Percentiles rank a stretch among this genome's conserved stretches.
Evolutionary conservation across 1,140 invertebrate genomes (phyloP).

Genomic region (Macrocentrus cingulum): DNA sequence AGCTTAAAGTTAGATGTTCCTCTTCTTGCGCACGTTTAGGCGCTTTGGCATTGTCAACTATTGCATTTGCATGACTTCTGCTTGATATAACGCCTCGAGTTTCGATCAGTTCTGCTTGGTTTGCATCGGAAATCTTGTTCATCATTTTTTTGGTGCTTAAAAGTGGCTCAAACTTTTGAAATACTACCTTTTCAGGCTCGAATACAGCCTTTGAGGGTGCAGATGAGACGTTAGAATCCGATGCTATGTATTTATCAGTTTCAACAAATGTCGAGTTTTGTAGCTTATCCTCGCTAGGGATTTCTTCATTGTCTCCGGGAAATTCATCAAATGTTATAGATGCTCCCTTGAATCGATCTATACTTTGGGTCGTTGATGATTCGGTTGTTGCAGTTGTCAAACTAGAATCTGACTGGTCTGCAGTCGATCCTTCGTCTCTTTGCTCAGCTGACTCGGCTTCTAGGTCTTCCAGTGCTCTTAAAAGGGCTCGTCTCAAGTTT

Average conservation of each 20-base stretch:
- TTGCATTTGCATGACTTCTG: slow-evolving; percentile 21
- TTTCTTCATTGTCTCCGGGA: slow-evolving; percentile 39
- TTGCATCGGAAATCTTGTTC: slow-evolving; percentile 28
- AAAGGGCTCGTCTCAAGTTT: slow-evolving; percentile 68
- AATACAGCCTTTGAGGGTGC: slow-evolving; percentile 15
- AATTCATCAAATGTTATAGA: slow-evolving; percentile 48
- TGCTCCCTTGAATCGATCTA: slow-evolving; percentile 25
- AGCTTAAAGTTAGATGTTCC: slow-evolving; percentile 44
- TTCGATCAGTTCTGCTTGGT: slow-evolving; percentile 35
- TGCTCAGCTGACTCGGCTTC: slow-evolving; percentile 59
- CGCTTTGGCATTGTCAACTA: background rate
- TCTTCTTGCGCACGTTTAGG: slow-evolving; percentile 13
- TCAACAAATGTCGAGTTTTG: slow-evolving; percentile 54
- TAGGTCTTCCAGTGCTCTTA: slow-evolving; percentile 69
- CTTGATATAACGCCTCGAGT: slow-evolving; percentile 26
- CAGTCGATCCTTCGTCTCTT: slow-evolving; percentile 4
- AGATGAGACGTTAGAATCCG: slow-evolving; percentile 22
- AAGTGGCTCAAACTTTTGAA: slow-evolving; percentile 40
- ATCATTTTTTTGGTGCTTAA: slow-evolving; percentile 34
- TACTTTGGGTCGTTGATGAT: slow-evolving; percentile 26
- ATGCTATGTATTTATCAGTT: slow-evolving; percentile 38
- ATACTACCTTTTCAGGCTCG: slow-evolving; percentile 21
- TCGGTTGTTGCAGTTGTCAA: background rate
- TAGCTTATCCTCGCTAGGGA: slow-evolving; percentile 50
- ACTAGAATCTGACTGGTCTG: slow-evolving; percentile 20